These are phyloP conservation scores for Hydropsyche betteni DNA, from an alignment of 2,888 invertebrate species.

Conservation along the genomic window DNA sequence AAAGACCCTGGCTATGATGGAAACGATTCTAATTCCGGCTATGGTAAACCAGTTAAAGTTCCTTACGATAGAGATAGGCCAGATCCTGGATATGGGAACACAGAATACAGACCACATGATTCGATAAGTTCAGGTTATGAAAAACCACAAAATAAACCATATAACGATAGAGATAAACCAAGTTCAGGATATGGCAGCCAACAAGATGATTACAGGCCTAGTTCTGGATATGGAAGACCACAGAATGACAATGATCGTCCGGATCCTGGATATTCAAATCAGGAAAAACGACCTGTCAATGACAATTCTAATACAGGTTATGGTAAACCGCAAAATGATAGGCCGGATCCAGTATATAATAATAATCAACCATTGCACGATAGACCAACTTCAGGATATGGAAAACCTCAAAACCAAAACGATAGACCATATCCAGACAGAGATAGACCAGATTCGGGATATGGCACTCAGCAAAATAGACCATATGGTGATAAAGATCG, in stretches of 20 bases:
- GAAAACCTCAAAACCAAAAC: not conserved
- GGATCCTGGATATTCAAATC: slow-evolving; percentile 40
- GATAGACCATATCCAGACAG: slow-evolving; percentile 33
- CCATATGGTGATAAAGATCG: slow-evolving; percentile 37
- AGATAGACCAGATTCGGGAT: slow-evolving; percentile 36
- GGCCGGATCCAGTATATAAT: slow-evolving; percentile 42
- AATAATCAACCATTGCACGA: slow-evolving; percentile 4
- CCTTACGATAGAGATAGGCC: slow-evolving; percentile 17
- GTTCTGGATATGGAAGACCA: slow-evolving; percentile 3
- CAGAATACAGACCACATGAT: slow-evolving; percentile 21
- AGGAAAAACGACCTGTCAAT: slow-evolving; percentile 30
- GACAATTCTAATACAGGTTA: slow-evolving; percentile 41
- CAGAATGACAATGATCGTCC: slow-evolving; percentile 43
- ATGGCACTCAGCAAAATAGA: slow-evolving; percentile 33
- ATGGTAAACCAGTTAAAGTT: slow-evolving; percentile 34
- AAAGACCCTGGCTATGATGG: slow-evolving; percentile 27
- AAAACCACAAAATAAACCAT: slow-evolving; percentile 27
- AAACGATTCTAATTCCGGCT: slow-evolving; percentile 8
- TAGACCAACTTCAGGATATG: slow-evolving; percentile 29
- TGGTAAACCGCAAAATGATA: slow-evolving; percentile 41
- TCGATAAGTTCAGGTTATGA: slow-evolving; percentile 22
- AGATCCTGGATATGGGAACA: slow-evolving; percentile 5
- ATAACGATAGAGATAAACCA: slow-evolving; percentile 17
- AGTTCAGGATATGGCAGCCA: slow-evolving; percentile 5
- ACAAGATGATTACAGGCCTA: not conserved